phyloP scores from a whole-genome alignment of 23 tunicate genomes.

The Halocynthia roretzi region DNA sequence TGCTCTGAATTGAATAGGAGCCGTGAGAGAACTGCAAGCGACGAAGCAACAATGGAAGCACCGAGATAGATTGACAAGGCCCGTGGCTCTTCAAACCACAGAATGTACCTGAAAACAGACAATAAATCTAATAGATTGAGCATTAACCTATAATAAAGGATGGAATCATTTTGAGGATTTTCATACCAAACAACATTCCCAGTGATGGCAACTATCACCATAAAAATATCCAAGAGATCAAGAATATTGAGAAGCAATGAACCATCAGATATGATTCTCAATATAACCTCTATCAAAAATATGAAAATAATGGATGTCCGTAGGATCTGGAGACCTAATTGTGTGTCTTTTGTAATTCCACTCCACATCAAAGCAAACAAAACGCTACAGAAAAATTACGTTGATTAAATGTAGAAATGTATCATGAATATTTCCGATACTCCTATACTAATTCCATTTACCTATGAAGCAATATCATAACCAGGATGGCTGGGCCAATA shows the following conservation, averaged over 20 bases:
- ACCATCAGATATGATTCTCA: slow-evolving; percentile 64
- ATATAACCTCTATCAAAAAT: slow-evolving; percentile 58
- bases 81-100: slow-evolving; percentile 38
- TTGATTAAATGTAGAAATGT: neutral
- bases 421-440: too few species aligned
- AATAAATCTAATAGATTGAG: slow-evolving; percentile 1
- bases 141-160: neutral
- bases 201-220: slow-evolving; percentile 57
- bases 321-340: slow-evolving; percentile 54
- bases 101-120: slow-evolving; percentile 49
- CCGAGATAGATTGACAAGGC: slow-evolving; percentile 53
- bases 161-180: neutral
- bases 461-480: slow-evolving; percentile 82
- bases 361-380: slow-evolving; percentile 82
- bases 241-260: slow-evolving; percentile 39
- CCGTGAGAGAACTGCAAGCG: slow-evolving; percentile 58
- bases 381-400: slow-evolving; percentile 29
- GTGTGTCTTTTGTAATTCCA: slow-evolving; percentile 52
- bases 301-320: slow-evolving; percentile 46
- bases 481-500: slow-evolving; percentile 42
- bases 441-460: neutral
- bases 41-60: slow-evolving; percentile 83
- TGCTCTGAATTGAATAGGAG: slow-evolving; percentile 78
- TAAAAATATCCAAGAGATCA: slow-evolving; percentile 61
- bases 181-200: slow-evolving; percentile 62